Percentiles rank a stretch among this genome's conserved stretches.
Conservation (phyloP, 2,888 invertebrate genomes). For the Pollenia angustigena region DNA sequence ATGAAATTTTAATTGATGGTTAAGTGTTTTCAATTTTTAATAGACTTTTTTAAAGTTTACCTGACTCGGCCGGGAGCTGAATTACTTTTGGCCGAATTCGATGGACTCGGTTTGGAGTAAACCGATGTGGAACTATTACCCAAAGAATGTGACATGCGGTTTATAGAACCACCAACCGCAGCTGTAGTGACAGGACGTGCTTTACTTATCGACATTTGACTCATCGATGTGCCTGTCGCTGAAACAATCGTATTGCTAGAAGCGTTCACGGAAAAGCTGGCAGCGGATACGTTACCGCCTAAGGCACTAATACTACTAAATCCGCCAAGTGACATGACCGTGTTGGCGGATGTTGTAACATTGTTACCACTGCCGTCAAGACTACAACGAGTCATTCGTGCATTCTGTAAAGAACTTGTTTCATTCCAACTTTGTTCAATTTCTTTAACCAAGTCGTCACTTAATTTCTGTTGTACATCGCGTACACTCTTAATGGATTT, state of each 20-base stretch:
- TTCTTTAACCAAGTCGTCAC: constrained; percentile 85
- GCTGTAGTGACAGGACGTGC: constrained; percentile 80
- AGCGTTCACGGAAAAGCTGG: constrained; percentile 70
- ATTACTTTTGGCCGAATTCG: constrained; percentile 84
- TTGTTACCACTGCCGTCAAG: constrained; percentile 69
- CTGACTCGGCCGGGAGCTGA: constrained; percentile 84
- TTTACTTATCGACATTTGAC: constrained; percentile 78
- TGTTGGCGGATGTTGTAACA: constrained; percentile 61
- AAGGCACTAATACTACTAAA: constrained; percentile 75
- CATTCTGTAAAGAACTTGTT: constrained; percentile 76
- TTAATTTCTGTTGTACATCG: constrained; percentile 82
- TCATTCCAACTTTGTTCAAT: constrained; percentile 91
- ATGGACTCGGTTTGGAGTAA: constrained; percentile 84
- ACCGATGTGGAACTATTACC: constrained; percentile 84
- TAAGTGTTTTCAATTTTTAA: constrained; percentile 21
- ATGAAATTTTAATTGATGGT: constrained; percentile 68
- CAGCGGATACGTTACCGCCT: constrained; percentile 68
- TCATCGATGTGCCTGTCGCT: constrained; percentile 75
- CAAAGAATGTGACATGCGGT: constrained; percentile 83
- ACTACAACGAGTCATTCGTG: constrained; percentile 61
- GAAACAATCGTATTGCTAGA: constrained; percentile 81
- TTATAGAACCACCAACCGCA: constrained; percentile 79
- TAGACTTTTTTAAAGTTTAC: constrained; percentile 74
- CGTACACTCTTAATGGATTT: constrained; percentile 81
- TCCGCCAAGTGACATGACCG: constrained; percentile 48